Base-by-base conservation (phyloP, 2,888 invertebrate genomes). In the Dynastes grantii region DNA sequence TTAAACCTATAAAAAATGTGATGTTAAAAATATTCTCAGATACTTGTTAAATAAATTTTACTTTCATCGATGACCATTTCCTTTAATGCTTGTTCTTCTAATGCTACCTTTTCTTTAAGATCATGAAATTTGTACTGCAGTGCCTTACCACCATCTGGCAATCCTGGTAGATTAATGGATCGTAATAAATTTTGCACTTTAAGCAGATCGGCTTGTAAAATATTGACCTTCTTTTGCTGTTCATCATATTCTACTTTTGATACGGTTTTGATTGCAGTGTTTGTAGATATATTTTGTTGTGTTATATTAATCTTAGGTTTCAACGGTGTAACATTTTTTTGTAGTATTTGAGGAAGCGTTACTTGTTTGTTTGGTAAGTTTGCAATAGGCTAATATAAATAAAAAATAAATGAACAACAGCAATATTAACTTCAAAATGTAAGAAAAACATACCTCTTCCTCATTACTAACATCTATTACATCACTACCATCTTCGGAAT, bases 141-240 rank as follows among this genome's bases (percentile, higher is more conserved):
- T 84, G 90, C 91, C 27, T 87, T 85, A 0, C 95, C 95, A n/a
- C 91, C 90, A 84, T 95, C 95, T 0, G 94, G 94, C 5, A 95
- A 87, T 37, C 82, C 68, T 9, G 85, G 79, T 8, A 89, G 76
- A 80, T 90, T 88, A 53, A 87, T 84, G 1, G 83, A 82, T 63
- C 81, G 80, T n/a, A 85, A 63, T 32, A 84, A 79, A 75, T 81
- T 84, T 81, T 83, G 29, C 11, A 82, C 9, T n/a, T 58, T 71
- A 22, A 6, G 11, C 3, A 77, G 6, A 13, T 79, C 77, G 1
- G n/a, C 27, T 13, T 68, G 45, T 13, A 79, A 63, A 4, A 11
- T 53, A 37, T 70, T 32, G 27, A 80, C 76, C 63, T 63, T 67
- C 29, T 9, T 29, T 55, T 64, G 49, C 16, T 81, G 81, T n/a